Evolutionary conservation across 1,140 invertebrate species (phyloP), one percentile per base, ranked within the genome.

Genomic region (Drosophila burlai): DNA sequence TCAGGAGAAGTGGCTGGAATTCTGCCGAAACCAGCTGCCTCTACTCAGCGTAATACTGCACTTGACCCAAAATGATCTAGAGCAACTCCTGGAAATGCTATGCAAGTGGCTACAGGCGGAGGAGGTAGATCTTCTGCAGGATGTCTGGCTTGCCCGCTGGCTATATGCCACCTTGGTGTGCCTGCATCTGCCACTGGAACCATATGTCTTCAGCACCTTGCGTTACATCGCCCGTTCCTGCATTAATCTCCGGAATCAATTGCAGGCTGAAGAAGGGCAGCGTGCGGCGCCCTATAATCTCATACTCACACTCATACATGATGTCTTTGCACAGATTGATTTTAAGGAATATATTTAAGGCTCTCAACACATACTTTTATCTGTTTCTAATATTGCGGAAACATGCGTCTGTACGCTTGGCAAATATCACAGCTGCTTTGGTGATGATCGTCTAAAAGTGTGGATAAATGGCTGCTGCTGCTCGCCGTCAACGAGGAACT

Each of bases 241-340:
- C 59, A 80, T 93, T 21, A 49, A 73, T 11, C 49, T 83, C 4
- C 66, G 92, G 6, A 83, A 90, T 34, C 54, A 73, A 50, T 42
- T 93, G 21, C 42, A 52, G 15, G 47, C 38, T 2, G 58, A 82
- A 11, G 79, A 91, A 26, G 38, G 79, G 10, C 50, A 76, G 15
- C 80, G 82, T 9, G 92, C 91, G 7, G 75, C 77, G n/a, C 92
- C 92, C 18, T 93, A 87, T 36, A 93, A 93, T 58, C 71, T 93
- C 8, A 55, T 93, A 29, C 80, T 93, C 15, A 91, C 77, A 7
- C 43, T 93, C 0, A 92, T 93, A 61, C 74, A 71, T 0, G 67
- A 79, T 6, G 69, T 80, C 31, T 93, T 93, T 71, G 81, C 40
- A 8, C 92, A 93, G 52, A 57, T 63, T 13, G 92, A 93, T 59